phyloP scores from a whole-genome alignment of 2,797 vertebrate species.

The Lemur catta region DNA sequence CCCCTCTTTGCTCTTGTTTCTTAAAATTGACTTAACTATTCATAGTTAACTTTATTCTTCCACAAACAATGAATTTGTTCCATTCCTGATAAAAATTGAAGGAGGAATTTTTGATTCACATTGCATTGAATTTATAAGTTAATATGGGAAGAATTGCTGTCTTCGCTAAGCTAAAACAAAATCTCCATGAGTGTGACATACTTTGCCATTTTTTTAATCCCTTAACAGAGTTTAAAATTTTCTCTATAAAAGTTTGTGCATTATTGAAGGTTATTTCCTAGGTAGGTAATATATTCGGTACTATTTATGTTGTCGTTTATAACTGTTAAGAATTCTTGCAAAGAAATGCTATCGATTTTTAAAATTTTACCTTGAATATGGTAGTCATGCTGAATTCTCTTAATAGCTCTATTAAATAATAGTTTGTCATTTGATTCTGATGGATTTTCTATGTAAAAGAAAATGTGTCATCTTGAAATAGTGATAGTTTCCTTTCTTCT shows the following conservation, averaged over 20 bases:
- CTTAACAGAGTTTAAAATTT: not conserved
- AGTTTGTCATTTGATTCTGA: not conserved
- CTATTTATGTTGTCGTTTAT: not conserved
- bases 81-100: not conserved
- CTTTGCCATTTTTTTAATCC: not conserved
- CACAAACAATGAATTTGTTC: not conserved
- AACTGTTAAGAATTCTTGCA: not conserved
- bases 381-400: not conserved
- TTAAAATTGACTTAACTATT: not conserved
- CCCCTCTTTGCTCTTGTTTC: not conserved
- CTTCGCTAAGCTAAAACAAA: not conserved
- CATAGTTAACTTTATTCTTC: not conserved
- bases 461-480: not conserved
- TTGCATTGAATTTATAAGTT: not conserved
- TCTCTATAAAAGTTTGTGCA: not conserved
- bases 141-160: not conserved
- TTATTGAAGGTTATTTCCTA: not conserved
- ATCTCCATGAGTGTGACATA: not conserved
- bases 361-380: not conserved
- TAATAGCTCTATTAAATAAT: not conserved
- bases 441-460: not conserved
- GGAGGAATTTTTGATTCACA: not conserved
- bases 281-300: not conserved
- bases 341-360: not conserved
- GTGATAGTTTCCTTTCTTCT: not conserved